These are phyloP conservation scores for Papilio demoleus DNA, from an alignment of 2,888 invertebrate genomes.

Conservation along the genomic window DNA sequence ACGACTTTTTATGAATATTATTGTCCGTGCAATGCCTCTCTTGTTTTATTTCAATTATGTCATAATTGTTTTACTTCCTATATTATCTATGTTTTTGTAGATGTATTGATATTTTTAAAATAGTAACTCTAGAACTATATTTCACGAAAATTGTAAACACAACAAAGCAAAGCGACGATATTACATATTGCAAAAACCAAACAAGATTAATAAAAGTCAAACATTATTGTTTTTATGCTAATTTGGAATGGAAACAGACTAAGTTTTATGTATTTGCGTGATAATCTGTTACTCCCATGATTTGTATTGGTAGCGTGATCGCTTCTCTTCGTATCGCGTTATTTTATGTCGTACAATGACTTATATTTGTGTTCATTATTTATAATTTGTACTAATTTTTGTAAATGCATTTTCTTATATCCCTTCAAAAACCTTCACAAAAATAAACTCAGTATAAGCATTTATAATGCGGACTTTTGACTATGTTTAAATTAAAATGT, in stretches of 20 bases:
- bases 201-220: background rate
- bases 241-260: background rate
- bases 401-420: background rate
- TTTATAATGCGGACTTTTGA: background rate
- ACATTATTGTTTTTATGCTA: background rate
- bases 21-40: conserved; percentile 5
- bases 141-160: background rate
- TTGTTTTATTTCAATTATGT: conserved; percentile 1
- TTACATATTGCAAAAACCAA: background rate
- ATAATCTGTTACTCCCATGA: too few species aligned
- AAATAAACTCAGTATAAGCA: background rate
- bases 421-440: background rate
- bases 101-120: conserved; percentile 10
- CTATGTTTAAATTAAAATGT: background rate
- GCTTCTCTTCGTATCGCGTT: background rate
- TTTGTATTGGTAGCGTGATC: background rate
- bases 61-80: conserved; percentile 22
- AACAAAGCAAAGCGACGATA: background rate
- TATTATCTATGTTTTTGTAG: background rate
- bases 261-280: background rate
- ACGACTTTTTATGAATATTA: conserved; percentile 23
- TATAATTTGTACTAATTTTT: background rate
- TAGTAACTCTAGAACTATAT: background rate
- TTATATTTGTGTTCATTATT: background rate
- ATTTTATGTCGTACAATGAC: background rate